Evolutionary conservation across 2,888 invertebrate genomes (phyloP).

Genomic region (Apamea epomidion): DNA sequence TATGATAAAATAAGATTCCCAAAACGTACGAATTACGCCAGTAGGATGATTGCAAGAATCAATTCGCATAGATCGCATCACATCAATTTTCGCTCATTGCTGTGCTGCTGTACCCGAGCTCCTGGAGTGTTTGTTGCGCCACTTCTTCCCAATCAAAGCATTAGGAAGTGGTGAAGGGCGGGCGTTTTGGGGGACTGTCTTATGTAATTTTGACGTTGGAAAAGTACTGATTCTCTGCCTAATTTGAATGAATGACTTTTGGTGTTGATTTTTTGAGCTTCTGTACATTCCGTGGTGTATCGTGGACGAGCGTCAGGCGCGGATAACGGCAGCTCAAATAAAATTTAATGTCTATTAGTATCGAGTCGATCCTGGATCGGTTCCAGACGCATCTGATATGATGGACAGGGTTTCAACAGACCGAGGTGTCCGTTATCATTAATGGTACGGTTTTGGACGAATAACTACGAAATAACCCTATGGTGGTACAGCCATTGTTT

Average conservation of each 20-base stretch:
- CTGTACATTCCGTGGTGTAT: conserved; percentile 6
- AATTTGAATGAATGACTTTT: not conserved
- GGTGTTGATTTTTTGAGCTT: not conserved
- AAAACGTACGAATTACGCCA: too few species aligned
- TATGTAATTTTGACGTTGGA: not conserved
- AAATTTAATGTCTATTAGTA: conserved; percentile 54
- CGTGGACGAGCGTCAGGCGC: conserved; percentile 37
- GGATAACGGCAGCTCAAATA: conserved; percentile 55
- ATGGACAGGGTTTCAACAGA: conserved; percentile 42
- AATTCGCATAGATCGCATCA: too few species aligned
- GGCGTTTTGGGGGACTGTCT: not conserved
- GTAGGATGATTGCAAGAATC: too few species aligned
- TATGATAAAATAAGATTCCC: too few species aligned
- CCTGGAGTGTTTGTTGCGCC: too few species aligned
- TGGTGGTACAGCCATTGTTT: not conserved
- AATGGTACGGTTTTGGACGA: conserved; percentile 10
- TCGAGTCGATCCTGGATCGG: conserved; percentile 48
- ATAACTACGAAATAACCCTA: not conserved
- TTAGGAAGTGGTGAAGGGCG: too few species aligned
- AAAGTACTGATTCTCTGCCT: not conserved
- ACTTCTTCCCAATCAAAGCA: too few species aligned
- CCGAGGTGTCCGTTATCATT: conserved; percentile 15
- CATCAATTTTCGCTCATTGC: too few species aligned
- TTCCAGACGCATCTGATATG: conserved; percentile 58
- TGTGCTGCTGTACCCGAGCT: too few species aligned